These are phyloP conservation scores for Meriones unguiculatus DNA, from an alignment of 2,113 vertebrate species.

Conservation along the genomic window DNA sequence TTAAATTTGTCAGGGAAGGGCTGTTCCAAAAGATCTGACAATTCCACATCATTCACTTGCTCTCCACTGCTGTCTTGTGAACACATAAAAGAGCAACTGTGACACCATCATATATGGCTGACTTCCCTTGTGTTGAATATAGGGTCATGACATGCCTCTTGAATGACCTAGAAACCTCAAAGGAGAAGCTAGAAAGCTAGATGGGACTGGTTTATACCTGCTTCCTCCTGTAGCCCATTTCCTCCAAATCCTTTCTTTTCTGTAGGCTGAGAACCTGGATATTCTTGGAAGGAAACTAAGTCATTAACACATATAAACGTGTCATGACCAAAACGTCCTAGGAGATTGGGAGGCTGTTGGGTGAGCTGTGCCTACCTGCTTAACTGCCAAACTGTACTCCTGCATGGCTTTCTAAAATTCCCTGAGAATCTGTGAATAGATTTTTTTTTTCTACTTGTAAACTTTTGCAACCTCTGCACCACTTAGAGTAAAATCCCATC, in stretches of 20 bases:
- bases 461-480: background rate
- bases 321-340: background rate
- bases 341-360: background rate
- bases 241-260: background rate
- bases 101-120: background rate
- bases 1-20: conserved; percentile 16
- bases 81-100: background rate
- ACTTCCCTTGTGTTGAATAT: background rate
- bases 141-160: background rate
- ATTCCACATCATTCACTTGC: background rate
- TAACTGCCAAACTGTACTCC: background rate
- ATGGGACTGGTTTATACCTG: background rate
- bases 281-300: background rate
- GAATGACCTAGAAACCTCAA: background rate
- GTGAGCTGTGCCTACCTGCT: background rate
- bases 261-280: background rate
- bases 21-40: background rate
- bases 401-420: background rate
- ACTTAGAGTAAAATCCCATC: background rate
- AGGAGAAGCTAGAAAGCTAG: background rate
- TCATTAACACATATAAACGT: background rate
- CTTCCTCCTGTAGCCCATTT: background rate
- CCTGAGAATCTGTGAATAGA: background rate
- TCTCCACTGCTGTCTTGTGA: background rate
- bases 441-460: background rate